These are phyloP conservation scores for Trimorus sp. DNA, from an alignment of 2,888 invertebrate species.

Conservation along the genomic window DNA sequence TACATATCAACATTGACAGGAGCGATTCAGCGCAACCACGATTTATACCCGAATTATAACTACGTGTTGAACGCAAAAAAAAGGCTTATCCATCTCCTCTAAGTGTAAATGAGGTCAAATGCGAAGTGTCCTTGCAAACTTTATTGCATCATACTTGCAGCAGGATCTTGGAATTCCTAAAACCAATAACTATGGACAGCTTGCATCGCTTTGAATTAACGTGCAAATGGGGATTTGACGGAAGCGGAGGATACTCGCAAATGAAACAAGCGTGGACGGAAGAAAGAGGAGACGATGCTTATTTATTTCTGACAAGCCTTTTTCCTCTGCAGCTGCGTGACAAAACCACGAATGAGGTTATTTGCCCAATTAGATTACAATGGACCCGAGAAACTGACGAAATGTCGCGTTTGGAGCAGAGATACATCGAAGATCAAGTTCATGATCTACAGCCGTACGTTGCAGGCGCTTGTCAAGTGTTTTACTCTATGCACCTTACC, in stretches of 20 bases:
- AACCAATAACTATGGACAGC: too few relatives aligned
- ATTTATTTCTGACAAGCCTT: slow-evolving; percentile 27
- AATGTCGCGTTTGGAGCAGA: slow-evolving; percentile 36
- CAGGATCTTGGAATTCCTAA: too few relatives aligned
- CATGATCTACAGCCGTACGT: slow-evolving; percentile 37
- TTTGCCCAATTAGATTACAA: slow-evolving; percentile 55
- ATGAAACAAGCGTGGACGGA: slow-evolving; percentile 26
- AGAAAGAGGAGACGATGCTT: not conserved
- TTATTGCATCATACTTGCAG: too few relatives aligned
- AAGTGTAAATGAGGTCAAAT: not conserved
- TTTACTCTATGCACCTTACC: slow-evolving; percentile 11
- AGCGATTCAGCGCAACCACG: not conserved
- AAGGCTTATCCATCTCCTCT: not conserved
- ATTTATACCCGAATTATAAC: slow-evolving; percentile 18
- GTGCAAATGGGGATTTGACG: slow-evolving; percentile 27
- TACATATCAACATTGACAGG: slow-evolving; percentile 7
- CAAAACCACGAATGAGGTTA: slow-evolving; percentile 5
- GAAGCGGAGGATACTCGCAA: slow-evolving; percentile 27
- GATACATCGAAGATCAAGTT: slow-evolving; percentile 56
- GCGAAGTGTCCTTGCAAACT: too few relatives aligned
- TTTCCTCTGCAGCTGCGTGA: slow-evolving; percentile 30
- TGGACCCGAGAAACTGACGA: slow-evolving; percentile 40
- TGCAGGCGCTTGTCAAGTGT: not conserved
- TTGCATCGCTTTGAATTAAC: too few relatives aligned
- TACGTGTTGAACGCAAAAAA: slow-evolving; percentile 1